Evolutionary conservation across 2,888 invertebrate species (phyloP).

Genomic region (Drosophila putrida): DNA sequence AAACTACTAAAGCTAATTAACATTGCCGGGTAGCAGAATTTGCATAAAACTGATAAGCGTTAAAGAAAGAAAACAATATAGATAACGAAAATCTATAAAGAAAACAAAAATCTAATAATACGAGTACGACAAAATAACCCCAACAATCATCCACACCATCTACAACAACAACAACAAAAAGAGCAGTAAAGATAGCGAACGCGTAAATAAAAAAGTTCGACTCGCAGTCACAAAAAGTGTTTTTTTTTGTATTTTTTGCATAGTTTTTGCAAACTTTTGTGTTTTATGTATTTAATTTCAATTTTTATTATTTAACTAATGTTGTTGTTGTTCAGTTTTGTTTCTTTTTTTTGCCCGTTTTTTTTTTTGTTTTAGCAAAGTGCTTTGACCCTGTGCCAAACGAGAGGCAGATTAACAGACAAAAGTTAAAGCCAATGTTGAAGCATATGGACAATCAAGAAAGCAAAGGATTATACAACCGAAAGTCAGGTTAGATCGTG

Average conservation of each 20-base stretch:
- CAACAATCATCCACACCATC: slow-evolving; percentile 24
- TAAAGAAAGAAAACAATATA: slow-evolving; percentile 37
- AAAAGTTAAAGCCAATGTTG: neutral
- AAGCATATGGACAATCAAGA: slow-evolving; percentile 32
- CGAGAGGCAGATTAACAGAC: slow-evolving; percentile 25
- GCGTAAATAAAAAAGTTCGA: slow-evolving; percentile 61
- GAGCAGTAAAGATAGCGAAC: slow-evolving; percentile 56
- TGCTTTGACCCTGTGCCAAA: slow-evolving; percentile 75
- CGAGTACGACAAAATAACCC: slow-evolving; percentile 18
- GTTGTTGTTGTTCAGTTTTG: slow-evolving; percentile 11
- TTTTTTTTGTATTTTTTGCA: slow-evolving; percentile 29
- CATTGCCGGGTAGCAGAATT: slow-evolving; percentile 48
- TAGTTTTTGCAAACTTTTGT: slow-evolving; percentile 57
- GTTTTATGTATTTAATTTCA: slow-evolving; percentile 24
- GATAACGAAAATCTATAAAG: slow-evolving; percentile 24
- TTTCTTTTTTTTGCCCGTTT: slow-evolving; percentile 26
- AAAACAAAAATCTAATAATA: slow-evolving; percentile 17
- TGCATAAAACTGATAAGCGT: slow-evolving; percentile 53
- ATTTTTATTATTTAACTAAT: slow-evolving; percentile 24
- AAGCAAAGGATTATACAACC: slow-evolving; percentile 11
- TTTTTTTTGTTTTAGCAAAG: slow-evolving; percentile 49
- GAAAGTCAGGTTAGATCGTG: neutral
- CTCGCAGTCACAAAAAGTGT: slow-evolving; percentile 35
- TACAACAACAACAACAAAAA: slow-evolving; percentile 19
- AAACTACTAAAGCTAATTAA: slow-evolving; percentile 35